Conservation (phyloP, 2,797 vertebrate species). For the Acanthurus lineatus region DNA sequence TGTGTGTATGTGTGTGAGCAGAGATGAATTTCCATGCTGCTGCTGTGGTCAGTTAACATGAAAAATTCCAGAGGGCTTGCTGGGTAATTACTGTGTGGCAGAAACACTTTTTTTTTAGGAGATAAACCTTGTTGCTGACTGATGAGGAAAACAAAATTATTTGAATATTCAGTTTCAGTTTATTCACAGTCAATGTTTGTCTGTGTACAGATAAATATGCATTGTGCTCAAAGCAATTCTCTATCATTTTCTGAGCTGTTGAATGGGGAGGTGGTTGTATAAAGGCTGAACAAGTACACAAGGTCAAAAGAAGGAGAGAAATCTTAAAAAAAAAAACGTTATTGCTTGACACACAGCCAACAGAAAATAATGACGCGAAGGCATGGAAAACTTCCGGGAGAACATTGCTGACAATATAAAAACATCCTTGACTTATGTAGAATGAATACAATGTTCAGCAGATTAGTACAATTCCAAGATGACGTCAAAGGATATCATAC, state of each 20-base stretch:
- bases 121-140: slow-evolving; percentile 73
- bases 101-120: slow-evolving; percentile 61
- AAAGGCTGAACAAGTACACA: slow-evolving; percentile 50
- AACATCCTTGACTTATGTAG: slow-evolving; percentile 7
- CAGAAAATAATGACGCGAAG: slow-evolving; percentile 35
- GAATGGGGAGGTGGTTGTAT: slow-evolving; percentile 5
- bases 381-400: slow-evolving; percentile 18
- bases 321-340: slow-evolving; percentile 15
- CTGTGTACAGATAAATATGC: slow-evolving; percentile 57
- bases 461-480: slow-evolving; percentile 8
- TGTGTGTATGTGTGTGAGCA: slow-evolving; percentile 14
- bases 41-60: slow-evolving; percentile 60
- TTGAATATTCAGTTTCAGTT: slow-evolving; percentile 58
- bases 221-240: slow-evolving; percentile 53
- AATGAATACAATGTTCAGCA: slow-evolving; percentile 6
- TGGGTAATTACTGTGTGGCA: slow-evolving; percentile 64
- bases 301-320: slow-evolving; percentile 54
- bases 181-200: slow-evolving; percentile 54
- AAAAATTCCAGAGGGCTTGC: slow-evolving; percentile 56
- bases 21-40: slow-evolving; percentile 40
- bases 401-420: slow-evolving; percentile 22
- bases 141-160: slow-evolving; percentile 64
- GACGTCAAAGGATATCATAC: slow-evolving; percentile 10
- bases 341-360: slow-evolving; percentile 21
- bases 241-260: slow-evolving; percentile 41